phyloP scores from a whole-genome alignment of 2,888 invertebrate species.

The Amphipoea lucens region DNA sequence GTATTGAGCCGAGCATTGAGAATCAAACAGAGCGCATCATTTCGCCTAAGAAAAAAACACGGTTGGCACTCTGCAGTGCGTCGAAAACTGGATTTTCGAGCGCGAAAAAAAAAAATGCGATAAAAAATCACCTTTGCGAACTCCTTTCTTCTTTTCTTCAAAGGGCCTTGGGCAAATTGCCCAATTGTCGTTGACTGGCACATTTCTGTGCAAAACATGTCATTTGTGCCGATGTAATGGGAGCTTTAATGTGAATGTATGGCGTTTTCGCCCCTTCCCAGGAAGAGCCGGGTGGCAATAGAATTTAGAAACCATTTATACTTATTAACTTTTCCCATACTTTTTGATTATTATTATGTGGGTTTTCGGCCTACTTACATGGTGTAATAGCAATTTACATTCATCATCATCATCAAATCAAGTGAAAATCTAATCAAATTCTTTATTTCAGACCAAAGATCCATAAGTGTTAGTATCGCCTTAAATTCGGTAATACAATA shows the following conservation, averaged over 20 bases:
- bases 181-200: not conserved
- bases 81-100: not conserved
- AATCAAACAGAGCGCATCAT: not conserved
- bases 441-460: no score
- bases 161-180: no score
- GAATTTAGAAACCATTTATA: constrained; percentile 29
- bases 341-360: not conserved
- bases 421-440: no score
- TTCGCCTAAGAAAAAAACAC: not conserved
- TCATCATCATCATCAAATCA: no score
- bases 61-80: not conserved
- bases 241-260: constrained; percentile 41
- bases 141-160: no score
- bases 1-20: not conserved
- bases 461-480: no score
- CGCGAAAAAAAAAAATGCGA: not conserved
- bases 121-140: no score
- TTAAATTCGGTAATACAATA: no score
- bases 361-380: not conserved
- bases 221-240: constrained; percentile 1
- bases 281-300: not conserved
- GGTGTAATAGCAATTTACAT: not conserved
- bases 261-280: not conserved
- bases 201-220: constrained; percentile 20
- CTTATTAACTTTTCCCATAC: constrained; percentile 1